Evolutionary conservation across 2,888 invertebrate species (phyloP), one percentile per base, ranked within the genome.

Genomic region (Drosophila ochracea): DNA sequence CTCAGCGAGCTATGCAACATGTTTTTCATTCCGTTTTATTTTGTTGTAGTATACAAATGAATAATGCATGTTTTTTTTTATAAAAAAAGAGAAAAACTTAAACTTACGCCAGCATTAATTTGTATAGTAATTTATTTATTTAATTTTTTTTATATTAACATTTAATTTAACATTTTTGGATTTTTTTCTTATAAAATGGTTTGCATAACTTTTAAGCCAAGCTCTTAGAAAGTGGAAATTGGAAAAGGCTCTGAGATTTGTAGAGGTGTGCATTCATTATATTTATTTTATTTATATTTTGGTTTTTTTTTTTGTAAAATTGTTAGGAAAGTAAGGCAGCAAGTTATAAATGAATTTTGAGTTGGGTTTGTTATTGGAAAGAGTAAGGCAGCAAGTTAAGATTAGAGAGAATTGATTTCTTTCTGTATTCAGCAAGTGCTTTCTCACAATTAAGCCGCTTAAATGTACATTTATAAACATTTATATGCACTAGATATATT

Each of bases 371-470:
- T 72, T 68, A 61, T 72, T 70, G 50, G 78, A 67, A 70, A 76
- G 85, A 88, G 76, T 90, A 85, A 85, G 85, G 85, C 85, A 85
- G 85, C 85, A 73, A 88, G 84, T 89, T 80, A 80, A 84, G 90
- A 87, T 65, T 85, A 77, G 76, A 85, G 72, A 82, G 67, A 71
- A 37, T 62, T 62, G 43, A 53, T 39, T 68, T 66, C 63, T 43
- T 66, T 77, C 73, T 58, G 80, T 82, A 75, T 88, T 85, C 85
- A 88, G 90, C 85, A 85, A 88, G 88, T 90, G 88, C 85, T 89
- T 84, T 77, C 57, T 84, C 83, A 85, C 88, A 85, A 71, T 86
- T 75, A 89, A 84, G 90, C 90, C 57, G 80, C 80, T 87, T 87
- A 79, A 68, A 54, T 65, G 39, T 89, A 89, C 70, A 68, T 73